Base-by-base conservation (phyloP, 2,888 invertebrate genomes). In the Agriotes lineatus region DNA sequence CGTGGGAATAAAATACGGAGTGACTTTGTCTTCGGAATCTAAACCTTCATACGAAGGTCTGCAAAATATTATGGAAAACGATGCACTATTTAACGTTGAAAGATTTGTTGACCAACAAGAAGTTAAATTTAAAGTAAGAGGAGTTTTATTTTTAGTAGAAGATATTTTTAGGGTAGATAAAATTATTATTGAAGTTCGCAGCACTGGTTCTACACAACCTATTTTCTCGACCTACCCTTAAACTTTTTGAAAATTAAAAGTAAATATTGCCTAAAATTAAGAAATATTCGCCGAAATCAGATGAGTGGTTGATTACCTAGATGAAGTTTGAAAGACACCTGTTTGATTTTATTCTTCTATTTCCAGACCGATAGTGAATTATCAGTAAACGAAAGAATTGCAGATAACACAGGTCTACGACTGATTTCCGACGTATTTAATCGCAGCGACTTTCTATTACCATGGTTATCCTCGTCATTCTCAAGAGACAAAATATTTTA, bases 351-450 rank as follows among this genome's bases (percentile, higher is more conserved):
- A 25, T 25, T 25, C 25, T 25, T 25, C 7, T 5, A 25, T 25
- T 56, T 35, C 16, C 44, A 75, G 75, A 50, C 72, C 6, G 69
- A 75, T 30, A 69, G 68, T 22, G 33, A 52, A 19, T 58, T 74
- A 33, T 75, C 74, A n/a, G 35, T 25, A 18, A 76, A 76, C 57
- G 75, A 77, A 59, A 66, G 75, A 44, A 75, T 78, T 16, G 71
- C 73, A 0, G 80, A 79, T 44, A 78, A 79, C 42, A 74, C 76
- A 1, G 79, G 76, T 2, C 56, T 78, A 19, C 74, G 72, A 48
- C 59, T 80, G 22, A 16, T 76, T 2, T 63, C 67, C 6, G 73
- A 76, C 35, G 44, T 54, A 1, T 70, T 75, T 16, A 18, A 3
- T 9, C 5, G 18, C 2, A 14, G 7, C 2, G 42, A 42, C 1